Evolutionary conservation across 2,113 vertebrate genomes (phyloP), one percentile per base, ranked within the genome.

Genomic region (Ancistrus triradiatus): DNA sequence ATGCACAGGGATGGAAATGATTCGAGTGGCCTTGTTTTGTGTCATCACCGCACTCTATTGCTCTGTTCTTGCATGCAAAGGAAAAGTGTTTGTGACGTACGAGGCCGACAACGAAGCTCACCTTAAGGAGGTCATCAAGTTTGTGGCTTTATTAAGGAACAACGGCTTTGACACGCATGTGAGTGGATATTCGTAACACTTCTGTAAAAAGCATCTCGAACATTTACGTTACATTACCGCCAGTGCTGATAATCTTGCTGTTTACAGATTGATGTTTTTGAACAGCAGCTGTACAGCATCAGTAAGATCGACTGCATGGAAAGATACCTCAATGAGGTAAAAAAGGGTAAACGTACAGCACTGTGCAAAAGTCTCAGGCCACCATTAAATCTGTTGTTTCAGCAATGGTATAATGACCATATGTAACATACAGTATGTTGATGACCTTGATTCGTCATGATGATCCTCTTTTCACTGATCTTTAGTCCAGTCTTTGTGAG

Each of bases 221-320:
- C 14, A 2, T 42, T 42, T n/a, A n/a, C 38, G 6, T 42, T n/a
- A 1, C 38, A 15, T 15, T 42, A 15, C 38, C n/a, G 38, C 2
- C 5, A 33, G 10, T 35, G 10, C 10, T 31, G 11, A 47, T 4
- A 14, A 47, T 51, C 58, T 67, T 5, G 63, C 6, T 66, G 50
- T 15, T 14, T 31, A 13, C 74, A 81, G 80, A 78, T 81, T 25
- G 80, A 81, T 42, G 66, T 80, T 40, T 80, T 81, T 24, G 77
- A 81, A 51, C 72, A 81, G 31, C 70, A 80, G 70, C 75, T 80
- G 21, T 72, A 62, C 59, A 80, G 80, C 55, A 78, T 81, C 69
- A 81, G 76, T 68, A 80, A 78, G 52, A 81, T 81, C 3, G 80
- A 81, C 63, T 80, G 73, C 52, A 81, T 78, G 74, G 80, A 81